A percentile compares a stretch with the other conserved stretches of the same genome.
phyloP scores from a whole-genome alignment of 1,140 invertebrate genomes.

The Polypedilum vanderplanki region DNA sequence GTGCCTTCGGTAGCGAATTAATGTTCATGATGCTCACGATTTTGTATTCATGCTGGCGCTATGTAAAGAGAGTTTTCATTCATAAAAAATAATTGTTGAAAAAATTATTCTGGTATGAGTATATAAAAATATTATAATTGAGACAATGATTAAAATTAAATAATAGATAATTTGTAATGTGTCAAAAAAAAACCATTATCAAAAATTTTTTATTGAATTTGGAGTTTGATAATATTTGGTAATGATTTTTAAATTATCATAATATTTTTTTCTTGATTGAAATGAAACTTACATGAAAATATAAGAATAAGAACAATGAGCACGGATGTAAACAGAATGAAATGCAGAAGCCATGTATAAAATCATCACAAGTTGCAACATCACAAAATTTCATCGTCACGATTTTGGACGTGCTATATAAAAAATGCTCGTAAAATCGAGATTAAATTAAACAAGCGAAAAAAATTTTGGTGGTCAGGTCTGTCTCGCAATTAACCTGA shows the following conservation, averaged over 20 bases:
- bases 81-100: slow-evolving; percentile 26
- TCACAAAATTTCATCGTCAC: slow-evolving; percentile 2
- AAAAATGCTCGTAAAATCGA: neutral
- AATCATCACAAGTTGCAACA: neutral
- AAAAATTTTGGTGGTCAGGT: slow-evolving; percentile 12
- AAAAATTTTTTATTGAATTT: neutral
- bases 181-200: neutral
- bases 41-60: neutral
- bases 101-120: neutral
- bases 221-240: neutral
- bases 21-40: slow-evolving; percentile 21
- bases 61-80: neutral
- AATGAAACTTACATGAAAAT: too few relatives aligned
- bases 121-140: neutral
- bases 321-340: neutral
- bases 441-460: neutral
- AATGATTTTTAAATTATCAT: neutral
- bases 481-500: slow-evolving; percentile 1
- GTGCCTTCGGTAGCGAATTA: slow-evolving; percentile 19
- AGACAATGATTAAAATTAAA: neutral
- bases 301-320: too few relatives aligned
- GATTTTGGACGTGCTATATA: slow-evolving; percentile 10
- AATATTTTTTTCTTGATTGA: neutral
- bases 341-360: slow-evolving; percentile 1
- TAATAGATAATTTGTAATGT: neutral